A percentile compares a stretch with the other conserved stretches of the same genome.
Conservation (phyloP, 1,140 invertebrate genomes). For the Drosophila azteca region DNA sequence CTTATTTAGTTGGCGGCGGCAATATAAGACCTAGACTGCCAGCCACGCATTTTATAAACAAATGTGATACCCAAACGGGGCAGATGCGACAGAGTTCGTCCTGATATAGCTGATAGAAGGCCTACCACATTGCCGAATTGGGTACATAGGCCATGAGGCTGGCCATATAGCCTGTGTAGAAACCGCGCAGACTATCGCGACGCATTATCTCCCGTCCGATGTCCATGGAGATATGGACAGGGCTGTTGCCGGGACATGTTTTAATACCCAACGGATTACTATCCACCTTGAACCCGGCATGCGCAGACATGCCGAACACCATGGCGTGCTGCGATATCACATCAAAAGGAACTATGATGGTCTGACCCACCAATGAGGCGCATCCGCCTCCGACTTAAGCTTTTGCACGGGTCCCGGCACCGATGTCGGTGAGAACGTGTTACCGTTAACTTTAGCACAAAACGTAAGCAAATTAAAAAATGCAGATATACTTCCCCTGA, state of each 20-base stretch:
- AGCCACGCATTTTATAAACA: slow-evolving; percentile 94
- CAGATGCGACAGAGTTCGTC: slow-evolving; percentile 90
- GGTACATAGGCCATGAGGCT: slow-evolving; percentile 97
- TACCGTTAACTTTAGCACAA: no score
- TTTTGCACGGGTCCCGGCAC: slow-evolving; percentile 83
- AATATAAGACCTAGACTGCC: slow-evolving; percentile 94
- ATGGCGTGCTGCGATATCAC: slow-evolving; percentile 98
- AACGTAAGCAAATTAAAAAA: no score
- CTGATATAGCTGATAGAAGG: slow-evolving; percentile 97
- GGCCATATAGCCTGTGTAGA: slow-evolving; percentile 96
- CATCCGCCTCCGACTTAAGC: slow-evolving; percentile 90
- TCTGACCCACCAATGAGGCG: slow-evolving; percentile 96
- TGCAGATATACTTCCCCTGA: no score
- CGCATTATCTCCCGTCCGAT: slow-evolving; percentile 90
- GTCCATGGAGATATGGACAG: slow-evolving; percentile 86
- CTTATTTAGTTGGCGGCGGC: no score
- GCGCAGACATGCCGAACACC: slow-evolving; percentile 91
- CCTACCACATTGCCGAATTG: slow-evolving; percentile 98
- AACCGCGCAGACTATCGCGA: slow-evolving; percentile 93
- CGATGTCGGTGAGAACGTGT: slow-evolving; percentile 89
- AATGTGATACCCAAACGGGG: slow-evolving; percentile 91
- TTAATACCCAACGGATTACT: slow-evolving; percentile 89
- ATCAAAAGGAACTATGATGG: slow-evolving; percentile 98
- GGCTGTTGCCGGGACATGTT: slow-evolving; percentile 86
- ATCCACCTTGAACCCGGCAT: slow-evolving; percentile 84